Percentiles rank a stretch among this genome's conserved stretches.
These are phyloP conservation scores for Climacteris rufus DNA, from an alignment of 2,113 vertebrate genomes.

Conservation along the genomic window DNA sequence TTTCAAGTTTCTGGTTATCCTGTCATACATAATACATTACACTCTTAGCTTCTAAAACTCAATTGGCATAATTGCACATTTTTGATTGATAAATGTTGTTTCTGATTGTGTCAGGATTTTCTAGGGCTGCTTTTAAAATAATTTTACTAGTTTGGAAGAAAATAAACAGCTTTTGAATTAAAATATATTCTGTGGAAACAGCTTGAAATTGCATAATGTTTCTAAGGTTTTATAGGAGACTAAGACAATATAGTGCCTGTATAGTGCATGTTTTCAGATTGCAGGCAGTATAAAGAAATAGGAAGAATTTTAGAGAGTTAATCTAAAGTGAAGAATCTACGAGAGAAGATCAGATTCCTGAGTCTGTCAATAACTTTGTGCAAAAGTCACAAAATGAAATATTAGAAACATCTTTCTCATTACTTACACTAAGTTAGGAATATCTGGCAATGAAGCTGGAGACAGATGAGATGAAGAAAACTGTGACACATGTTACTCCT, in stretches of 20 bases:
- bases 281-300: neutral
- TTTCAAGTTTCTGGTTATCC: neutral
- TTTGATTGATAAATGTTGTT: neutral
- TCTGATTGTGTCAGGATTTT: neutral
- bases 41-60: constrained; percentile 8
- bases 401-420: constrained; percentile 20
- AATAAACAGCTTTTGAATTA: neutral
- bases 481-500: neutral
- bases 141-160: neutral
- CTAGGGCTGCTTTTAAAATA: neutral
- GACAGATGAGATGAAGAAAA: constrained; percentile 60
- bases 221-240: neutral
- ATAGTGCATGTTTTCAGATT: neutral
- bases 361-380: neutral
- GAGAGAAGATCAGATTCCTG: neutral
- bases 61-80: neutral
- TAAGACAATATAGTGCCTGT: neutral
- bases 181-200: neutral
- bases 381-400: constrained; percentile 11
- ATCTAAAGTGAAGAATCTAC: neutral
- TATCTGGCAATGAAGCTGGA: constrained; percentile 33
- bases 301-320: neutral
- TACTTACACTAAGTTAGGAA: constrained; percentile 37
- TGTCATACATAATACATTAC: neutral
- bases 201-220: neutral